Evolutionary conservation across 2,888 invertebrate genomes (phyloP).

Genomic region (Amblyjoppa proteus): DNA sequence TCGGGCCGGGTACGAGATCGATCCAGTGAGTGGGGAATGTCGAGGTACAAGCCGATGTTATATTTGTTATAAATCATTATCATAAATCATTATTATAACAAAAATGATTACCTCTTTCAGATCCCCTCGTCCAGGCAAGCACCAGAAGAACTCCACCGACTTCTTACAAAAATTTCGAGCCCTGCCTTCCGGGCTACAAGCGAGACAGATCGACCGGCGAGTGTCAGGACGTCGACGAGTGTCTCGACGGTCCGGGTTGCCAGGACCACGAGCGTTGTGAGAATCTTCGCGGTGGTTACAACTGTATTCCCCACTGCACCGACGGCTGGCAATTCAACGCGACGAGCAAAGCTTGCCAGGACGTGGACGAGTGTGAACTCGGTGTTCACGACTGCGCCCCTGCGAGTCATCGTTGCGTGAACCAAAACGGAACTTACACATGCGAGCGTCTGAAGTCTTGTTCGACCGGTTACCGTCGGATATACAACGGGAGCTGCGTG

Average conservation of each 20-base stretch:
- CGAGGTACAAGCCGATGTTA: slow-evolving; percentile 37
- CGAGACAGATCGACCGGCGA: slow-evolving; percentile 80
- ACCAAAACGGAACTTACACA: slow-evolving; percentile 78
- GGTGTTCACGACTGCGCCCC: slow-evolving; percentile 84
- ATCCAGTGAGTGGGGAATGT: slow-evolving; percentile 53
- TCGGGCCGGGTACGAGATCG: slow-evolving; percentile 38
- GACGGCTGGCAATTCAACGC: slow-evolving; percentile 79
- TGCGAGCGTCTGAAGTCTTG: slow-evolving; percentile 76
- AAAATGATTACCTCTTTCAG: slow-evolving; percentile 14
- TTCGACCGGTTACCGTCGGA: slow-evolving; percentile 74
- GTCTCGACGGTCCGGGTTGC: slow-evolving; percentile 82
- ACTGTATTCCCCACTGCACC: slow-evolving; percentile 81
- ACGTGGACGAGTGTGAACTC: slow-evolving; percentile 87
- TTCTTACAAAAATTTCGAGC: not conserved
- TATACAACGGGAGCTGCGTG: slow-evolving; percentile 84
- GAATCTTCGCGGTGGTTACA: slow-evolving; percentile 85
- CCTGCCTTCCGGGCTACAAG: slow-evolving; percentile 52
- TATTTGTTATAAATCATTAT: too few species aligned
- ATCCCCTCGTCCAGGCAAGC: slow-evolving; percentile 18
- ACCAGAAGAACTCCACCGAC: not conserved
- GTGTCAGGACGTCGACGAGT: slow-evolving; percentile 87
- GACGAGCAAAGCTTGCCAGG: slow-evolving; percentile 80
- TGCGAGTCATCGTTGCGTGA: slow-evolving; percentile 74
- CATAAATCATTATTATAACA: not conserved
- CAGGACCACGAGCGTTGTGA: slow-evolving; percentile 83